Evolutionary conservation across 2,888 invertebrate genomes (phyloP).

Genomic region (Syrphus vitripennis): DNA sequence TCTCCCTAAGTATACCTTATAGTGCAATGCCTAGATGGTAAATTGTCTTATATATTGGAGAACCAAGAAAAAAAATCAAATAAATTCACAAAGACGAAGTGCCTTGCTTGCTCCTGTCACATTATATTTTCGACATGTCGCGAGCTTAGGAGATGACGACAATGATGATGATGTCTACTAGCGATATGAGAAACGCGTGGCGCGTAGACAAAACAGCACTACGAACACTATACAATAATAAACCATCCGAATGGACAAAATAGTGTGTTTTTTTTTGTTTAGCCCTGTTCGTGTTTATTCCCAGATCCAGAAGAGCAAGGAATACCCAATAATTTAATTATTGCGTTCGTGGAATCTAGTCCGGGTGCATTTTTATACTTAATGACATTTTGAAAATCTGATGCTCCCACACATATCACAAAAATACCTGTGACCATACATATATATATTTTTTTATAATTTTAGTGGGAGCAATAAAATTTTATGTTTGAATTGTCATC

Average conservation of each 20-base stretch:
- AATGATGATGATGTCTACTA: conserved; percentile 68
- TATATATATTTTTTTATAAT: conserved; percentile 16
- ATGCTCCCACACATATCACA: conserved; percentile 4
- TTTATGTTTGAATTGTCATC: conserved; percentile 66
- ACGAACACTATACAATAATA: conserved; percentile 37
- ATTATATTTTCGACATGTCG: conserved; percentile 70
- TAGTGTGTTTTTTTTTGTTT: neutral
- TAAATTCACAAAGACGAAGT: conserved; percentile 48
- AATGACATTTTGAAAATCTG: conserved; percentile 23
- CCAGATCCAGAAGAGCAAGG: conserved; percentile 14
- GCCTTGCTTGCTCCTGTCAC: conserved; percentile 67
- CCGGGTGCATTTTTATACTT: conserved; percentile 22
- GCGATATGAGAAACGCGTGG: conserved; percentile 62
- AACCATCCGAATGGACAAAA: conserved; percentile 35
- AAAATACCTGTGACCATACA: conserved; percentile 27
- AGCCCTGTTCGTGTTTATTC: conserved; percentile 29
- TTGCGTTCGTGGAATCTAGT: conserved; percentile 23
- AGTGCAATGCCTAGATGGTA: neutral
- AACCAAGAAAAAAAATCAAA: conserved; percentile 24
- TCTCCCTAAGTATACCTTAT: neutral
- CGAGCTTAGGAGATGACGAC: conserved; percentile 32
- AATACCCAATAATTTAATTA: conserved; percentile 56
- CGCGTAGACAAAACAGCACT: conserved; percentile 48
- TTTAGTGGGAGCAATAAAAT: conserved; percentile 60
- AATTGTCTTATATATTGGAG: neutral